Conservation (phyloP, 2,888 invertebrate species). For the Heliconius sara region DNA sequence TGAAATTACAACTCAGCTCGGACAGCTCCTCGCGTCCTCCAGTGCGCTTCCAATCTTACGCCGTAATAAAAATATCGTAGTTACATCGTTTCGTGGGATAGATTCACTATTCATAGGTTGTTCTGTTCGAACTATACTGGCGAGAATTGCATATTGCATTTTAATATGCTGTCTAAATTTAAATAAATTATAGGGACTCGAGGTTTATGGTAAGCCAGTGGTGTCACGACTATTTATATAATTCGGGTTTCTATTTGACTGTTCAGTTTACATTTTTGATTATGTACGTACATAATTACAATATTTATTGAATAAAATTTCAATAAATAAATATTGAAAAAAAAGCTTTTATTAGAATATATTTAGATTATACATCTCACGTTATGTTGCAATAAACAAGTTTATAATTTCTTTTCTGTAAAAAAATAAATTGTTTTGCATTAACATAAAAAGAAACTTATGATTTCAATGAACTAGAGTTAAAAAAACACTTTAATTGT, state of each 20-base stretch:
- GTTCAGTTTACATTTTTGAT: not conserved
- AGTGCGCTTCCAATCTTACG: conserved; percentile 83
- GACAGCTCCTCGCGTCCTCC: conserved; percentile 59
- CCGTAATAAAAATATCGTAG: conserved; percentile 72
- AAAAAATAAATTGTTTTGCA: not conserved
- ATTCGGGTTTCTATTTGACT: not conserved
- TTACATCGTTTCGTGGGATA: conserved; percentile 44
- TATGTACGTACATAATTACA: not conserved
- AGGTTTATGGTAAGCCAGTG: conserved; percentile 7
- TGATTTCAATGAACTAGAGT: not conserved
- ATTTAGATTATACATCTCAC: not conserved
- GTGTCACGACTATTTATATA: not conserved
- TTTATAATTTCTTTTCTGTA: not conserved
- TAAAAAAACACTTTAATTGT: conserved; percentile 6
- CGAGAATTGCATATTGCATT: conserved; percentile 32
- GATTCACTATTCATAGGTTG: conserved; percentile 47
- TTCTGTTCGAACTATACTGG: conserved; percentile 37
- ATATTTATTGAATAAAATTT: not conserved
- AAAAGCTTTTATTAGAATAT: not conserved
- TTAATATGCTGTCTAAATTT: conserved; percentile 22
- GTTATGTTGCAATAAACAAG: not conserved
- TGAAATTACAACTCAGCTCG: conserved; percentile 80
- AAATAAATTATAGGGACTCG: conserved; percentile 9
- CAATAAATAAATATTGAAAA: not conserved
- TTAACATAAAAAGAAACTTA: not conserved